Conservation (phyloP, 2,888 invertebrate genomes). For the Netelia virgata region DNA sequence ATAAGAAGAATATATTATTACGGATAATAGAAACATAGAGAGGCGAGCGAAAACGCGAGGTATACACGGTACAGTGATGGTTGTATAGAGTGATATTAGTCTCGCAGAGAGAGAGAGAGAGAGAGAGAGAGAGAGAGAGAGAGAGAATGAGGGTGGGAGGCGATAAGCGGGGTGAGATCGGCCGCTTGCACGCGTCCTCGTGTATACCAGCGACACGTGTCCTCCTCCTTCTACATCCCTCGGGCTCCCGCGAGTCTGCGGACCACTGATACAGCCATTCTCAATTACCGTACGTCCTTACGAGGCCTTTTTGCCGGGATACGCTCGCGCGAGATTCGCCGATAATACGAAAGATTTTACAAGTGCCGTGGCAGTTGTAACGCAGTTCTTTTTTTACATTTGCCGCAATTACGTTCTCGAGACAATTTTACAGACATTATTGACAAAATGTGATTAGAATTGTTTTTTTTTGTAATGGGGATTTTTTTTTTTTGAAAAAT, state of each 20-base stretch:
- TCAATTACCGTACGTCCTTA: slow-evolving; percentile 78
- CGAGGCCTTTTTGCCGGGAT: slow-evolving; percentile 48
- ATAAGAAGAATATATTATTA: slow-evolving; percentile 84
- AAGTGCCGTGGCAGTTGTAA: no score
- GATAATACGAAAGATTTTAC: slow-evolving; percentile 74
- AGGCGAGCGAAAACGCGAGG: slow-evolving; percentile 56
- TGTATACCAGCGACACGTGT: slow-evolving; percentile 76
- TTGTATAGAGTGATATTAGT: slow-evolving; percentile 16
- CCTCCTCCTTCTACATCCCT: slow-evolving; percentile 36
- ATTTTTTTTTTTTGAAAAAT: neutral
- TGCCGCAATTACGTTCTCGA: neutral
- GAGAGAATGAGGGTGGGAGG: slow-evolving; percentile 36
- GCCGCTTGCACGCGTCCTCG: slow-evolving; percentile 59
- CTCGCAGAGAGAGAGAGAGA: slow-evolving; percentile 11
- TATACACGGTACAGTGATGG: slow-evolving; percentile 38
- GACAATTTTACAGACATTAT: neutral
- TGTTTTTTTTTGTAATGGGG: neutral
- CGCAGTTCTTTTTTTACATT: neutral
- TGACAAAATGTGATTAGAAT: neutral
- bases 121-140: slow-evolving; percentile 29
- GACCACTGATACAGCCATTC: slow-evolving; percentile 82
- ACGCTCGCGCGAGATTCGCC: neutral
- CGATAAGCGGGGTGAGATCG: slow-evolving; percentile 68
- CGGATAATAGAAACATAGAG: slow-evolving; percentile 82
- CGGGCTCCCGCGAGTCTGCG: slow-evolving; percentile 72